Conservation (phyloP, 2,113 vertebrate genomes). For the Strix aluco region DNA sequence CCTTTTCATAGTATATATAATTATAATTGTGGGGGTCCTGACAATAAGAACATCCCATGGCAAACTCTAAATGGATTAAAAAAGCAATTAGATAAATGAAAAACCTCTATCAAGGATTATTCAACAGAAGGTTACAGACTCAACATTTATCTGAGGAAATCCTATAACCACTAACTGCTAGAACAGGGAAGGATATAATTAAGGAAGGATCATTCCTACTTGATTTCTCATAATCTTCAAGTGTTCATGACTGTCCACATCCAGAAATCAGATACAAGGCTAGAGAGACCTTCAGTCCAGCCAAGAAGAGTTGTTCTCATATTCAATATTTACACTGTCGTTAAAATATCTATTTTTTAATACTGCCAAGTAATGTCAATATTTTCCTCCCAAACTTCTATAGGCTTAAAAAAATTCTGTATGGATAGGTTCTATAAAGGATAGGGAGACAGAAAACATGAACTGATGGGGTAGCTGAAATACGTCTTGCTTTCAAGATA, state of each 20-base stretch:
- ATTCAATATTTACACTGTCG: not conserved
- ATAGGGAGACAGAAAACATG: not conserved
- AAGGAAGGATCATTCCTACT: not conserved
- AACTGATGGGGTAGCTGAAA: not conserved
- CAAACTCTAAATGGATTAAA: not conserved
- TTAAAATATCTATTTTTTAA: not conserved
- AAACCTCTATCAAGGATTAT: not conserved
- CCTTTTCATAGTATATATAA: not conserved
- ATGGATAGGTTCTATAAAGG: not conserved
- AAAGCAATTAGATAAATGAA: constrained; percentile 33
- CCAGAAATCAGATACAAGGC: not conserved
- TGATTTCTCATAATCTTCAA: not conserved
- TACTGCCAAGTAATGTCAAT: not conserved
- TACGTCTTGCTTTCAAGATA: not conserved
- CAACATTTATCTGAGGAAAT: not conserved
- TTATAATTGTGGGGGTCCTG: not conserved
- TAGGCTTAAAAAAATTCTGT: not conserved
- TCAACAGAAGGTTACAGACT: not conserved
- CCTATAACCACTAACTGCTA: not conserved
- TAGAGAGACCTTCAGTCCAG: not conserved
- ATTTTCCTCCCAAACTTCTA: not conserved
- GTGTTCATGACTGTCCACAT: not conserved
- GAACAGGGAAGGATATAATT: not conserved
- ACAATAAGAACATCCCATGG: not conserved
- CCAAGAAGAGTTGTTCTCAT: not conserved